Evolutionary conservation across 1,140 invertebrate genomes (phyloP).

Genomic region (Megalopta genalis): DNA sequence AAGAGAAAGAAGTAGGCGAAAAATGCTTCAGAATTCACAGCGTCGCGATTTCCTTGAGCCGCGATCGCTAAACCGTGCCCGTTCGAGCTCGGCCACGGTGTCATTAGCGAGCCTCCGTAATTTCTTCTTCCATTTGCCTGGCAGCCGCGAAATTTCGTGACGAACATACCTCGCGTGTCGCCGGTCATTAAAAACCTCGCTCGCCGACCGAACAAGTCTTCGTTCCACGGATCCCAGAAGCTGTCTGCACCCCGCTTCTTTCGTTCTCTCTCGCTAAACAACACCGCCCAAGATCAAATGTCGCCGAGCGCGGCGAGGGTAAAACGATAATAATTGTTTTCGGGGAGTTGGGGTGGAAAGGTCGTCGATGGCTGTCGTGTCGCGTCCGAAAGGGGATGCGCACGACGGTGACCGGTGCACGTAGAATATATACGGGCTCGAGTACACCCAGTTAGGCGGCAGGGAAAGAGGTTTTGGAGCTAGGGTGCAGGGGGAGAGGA

Average conservation of each 20-base stretch:
- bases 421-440: constrained; percentile 2
- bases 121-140: constrained; percentile 36
- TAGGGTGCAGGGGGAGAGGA: background rate
- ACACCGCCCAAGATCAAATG: constrained; percentile 69
- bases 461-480: constrained; percentile 17
- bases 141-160: constrained; percentile 34
- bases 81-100: background rate
- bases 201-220: background rate
- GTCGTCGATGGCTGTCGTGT: constrained; percentile 41
- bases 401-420: background rate
- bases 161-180: constrained; percentile 26
- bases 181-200: constrained; percentile 29
- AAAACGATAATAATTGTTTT: constrained; percentile 72
- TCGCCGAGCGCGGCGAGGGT: constrained; percentile 66
- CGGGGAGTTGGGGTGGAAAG: constrained; percentile 54
- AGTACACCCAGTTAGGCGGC: constrained; percentile 14
- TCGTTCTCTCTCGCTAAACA: constrained; percentile 51
- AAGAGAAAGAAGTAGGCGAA: background rate
- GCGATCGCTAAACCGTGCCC: background rate
- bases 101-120: constrained; percentile 16
- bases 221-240: constrained; percentile 1
- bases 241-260: background rate
- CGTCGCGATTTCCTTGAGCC: constrained; percentile 7
- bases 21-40: background rate
- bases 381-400: constrained; percentile 33